Conservation (phyloP, 2,113 vertebrate species). For the Protomyctophum bolini region DNA sequence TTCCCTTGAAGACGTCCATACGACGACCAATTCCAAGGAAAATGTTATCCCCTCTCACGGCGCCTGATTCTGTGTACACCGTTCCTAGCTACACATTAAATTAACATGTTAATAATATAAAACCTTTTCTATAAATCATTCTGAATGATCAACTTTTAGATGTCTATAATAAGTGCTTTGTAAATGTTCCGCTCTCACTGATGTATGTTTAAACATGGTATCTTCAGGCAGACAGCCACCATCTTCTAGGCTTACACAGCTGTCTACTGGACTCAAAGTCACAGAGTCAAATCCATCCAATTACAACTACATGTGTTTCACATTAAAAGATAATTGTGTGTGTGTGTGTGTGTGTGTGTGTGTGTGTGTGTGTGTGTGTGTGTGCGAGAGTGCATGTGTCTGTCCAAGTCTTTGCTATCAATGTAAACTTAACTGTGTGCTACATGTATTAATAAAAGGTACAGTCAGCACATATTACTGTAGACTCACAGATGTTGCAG, state of each 20-base stretch:
- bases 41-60: conserved; percentile 85
- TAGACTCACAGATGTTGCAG: conserved; percentile 72
- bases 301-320: too few species aligned
- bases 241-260: neutral
- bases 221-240: neutral
- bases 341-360: too few species aligned
- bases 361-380: too few species aligned
- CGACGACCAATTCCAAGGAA: conserved; percentile 68
- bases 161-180: neutral
- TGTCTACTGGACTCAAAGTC: neutral
- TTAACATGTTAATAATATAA: too few species aligned
- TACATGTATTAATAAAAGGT: too few species aligned
- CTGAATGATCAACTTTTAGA: too few species aligned
- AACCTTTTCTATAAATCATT: too few species aligned
- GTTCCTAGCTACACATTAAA: conserved; percentile 81
- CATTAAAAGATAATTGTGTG: too few species aligned
- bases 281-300: neutral
- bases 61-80: conserved; percentile 89
- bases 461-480: neutral
- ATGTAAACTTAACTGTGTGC: too few species aligned
- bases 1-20: conserved; percentile 90
- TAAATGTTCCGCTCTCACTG: too few species aligned
- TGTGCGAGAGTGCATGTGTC: too few species aligned
- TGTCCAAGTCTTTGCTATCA: too few species aligned
- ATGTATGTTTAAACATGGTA: neutral